Percentiles rank a stretch among this genome's conserved stretches.
Conservation (phyloP, 2,797 vertebrate species). For the Melanotaenia nigrans region DNA sequence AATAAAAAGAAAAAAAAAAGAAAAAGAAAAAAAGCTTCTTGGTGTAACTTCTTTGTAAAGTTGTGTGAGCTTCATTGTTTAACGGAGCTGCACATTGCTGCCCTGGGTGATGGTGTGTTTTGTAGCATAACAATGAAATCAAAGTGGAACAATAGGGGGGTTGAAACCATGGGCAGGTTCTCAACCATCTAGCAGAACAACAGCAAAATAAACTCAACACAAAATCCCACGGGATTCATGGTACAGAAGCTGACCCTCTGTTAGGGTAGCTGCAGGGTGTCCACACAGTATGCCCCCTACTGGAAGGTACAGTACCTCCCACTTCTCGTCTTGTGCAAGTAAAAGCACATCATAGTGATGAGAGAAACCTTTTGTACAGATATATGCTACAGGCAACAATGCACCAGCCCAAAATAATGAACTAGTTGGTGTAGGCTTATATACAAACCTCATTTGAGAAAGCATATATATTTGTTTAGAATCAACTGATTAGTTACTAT, state of each 20-base stretch:
- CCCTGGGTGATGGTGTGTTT: slow-evolving; percentile 68
- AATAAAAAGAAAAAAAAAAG: no score
- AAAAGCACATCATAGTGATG: slow-evolving; percentile 5
- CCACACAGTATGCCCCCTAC: slow-evolving; percentile 45
- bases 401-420: slow-evolving; percentile 36
- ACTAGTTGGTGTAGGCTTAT: slow-evolving; percentile 2
- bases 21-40: slow-evolving; percentile 25
- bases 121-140: slow-evolving; percentile 53
- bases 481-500: slow-evolving; percentile 10
- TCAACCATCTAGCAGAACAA: slow-evolving; percentile 32
- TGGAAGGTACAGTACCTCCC: slow-evolving; percentile 40
- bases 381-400: slow-evolving; percentile 44
- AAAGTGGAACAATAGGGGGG: slow-evolving; percentile 60
- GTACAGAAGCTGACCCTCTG: slow-evolving; percentile 56
- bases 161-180: slow-evolving; percentile 69
- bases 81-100: slow-evolving; percentile 68
- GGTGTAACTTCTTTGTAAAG: slow-evolving; percentile 49
- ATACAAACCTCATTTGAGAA: neutral
- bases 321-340: slow-evolving; percentile 21
- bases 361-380: slow-evolving; percentile 27
- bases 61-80: slow-evolving; percentile 62
- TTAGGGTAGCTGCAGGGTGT: slow-evolving; percentile 45
- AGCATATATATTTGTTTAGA: slow-evolving; percentile 11
- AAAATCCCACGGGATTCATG: slow-evolving; percentile 54
- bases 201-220: slow-evolving; percentile 27